Base-by-base conservation (phyloP, 2,888 invertebrate genomes). In the Tenthredo notha region DNA sequence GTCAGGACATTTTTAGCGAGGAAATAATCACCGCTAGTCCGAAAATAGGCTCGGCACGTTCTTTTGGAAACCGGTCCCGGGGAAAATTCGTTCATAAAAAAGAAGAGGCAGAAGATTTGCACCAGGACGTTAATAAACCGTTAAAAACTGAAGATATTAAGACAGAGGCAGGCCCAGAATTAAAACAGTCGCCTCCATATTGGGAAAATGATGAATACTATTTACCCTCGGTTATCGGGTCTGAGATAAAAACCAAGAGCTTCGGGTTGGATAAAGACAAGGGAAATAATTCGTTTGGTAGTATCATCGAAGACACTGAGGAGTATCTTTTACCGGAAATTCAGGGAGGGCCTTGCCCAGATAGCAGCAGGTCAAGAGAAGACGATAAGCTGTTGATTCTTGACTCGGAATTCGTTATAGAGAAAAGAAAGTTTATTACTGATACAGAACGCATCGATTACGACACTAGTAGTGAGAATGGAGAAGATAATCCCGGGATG, bases 381-480 rank as follows among this genome's bases (percentile, higher is more conserved):
- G 72, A 47, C 2, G 25, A 75, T 18, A 43, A n/a, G 37, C 21
- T 61, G 12, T n/a, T 18, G 72, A 86, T 47, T 21, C 33, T 58
- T 12, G 25, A 61, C 75, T 61, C 15, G 43, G 21, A 85, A 84
- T 82, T 58, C n/a, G 74, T 2, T 33, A n/a, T 12, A 50, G 47
- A 61, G 82, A 61, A 21, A 33, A 33, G 2, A 84, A 84, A 58
- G 29, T 0, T 86, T 84, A 65, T 78, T 75, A 72, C 70, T 21
- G 87, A 85, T 29, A 85, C 29, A 15, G 86, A 87, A 29, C 21
- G 65, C 9, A 87, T 87, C 12, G 86, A 86, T 6, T 80, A 75
- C 9, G 86, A 85, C 29, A 67, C 47, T 6, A 47, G 70, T 18
- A 67, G 67, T 33, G 84, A 85, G 54, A 87, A 43, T 47, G 84